Conservation (phyloP, 2,113 vertebrate species). For the Pipa parva region DNA sequence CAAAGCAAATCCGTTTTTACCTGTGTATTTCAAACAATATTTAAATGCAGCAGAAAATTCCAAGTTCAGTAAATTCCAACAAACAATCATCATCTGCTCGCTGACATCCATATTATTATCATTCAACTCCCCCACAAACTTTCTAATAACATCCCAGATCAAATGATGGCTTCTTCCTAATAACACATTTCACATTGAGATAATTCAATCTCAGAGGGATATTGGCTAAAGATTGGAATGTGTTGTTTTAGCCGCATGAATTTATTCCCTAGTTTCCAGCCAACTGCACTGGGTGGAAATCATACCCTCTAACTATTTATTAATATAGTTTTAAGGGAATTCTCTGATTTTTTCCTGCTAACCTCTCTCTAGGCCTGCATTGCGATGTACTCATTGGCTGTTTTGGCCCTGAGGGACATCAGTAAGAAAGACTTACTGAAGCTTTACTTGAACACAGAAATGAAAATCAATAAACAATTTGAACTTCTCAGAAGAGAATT, state of each 20-base stretch:
- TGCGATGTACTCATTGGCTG: constrained; percentile 64
- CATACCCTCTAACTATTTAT: constrained; percentile 57
- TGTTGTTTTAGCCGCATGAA: constrained; percentile 40
- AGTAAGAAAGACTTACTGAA: constrained; percentile 86
- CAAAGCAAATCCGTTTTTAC: too few species aligned
- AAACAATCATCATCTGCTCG: neutral
- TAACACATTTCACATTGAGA: constrained; percentile 36
- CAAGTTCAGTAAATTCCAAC: neutral
- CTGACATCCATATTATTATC: constrained; percentile 9
- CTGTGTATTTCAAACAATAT: too few species aligned
- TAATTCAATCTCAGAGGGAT: constrained; percentile 21
- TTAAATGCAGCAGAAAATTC: too few species aligned
- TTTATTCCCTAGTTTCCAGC: constrained; percentile 52
- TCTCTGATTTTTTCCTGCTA: constrained; percentile 59
- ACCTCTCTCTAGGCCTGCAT: constrained; percentile 61
- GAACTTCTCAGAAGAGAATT: constrained; percentile 95
- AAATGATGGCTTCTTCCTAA: constrained; percentile 13
- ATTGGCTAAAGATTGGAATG: constrained; percentile 39
- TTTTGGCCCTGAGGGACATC: constrained; percentile 66
- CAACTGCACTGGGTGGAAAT: constrained; percentile 57
- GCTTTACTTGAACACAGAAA: constrained; percentile 93
- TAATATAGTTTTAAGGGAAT: constrained; percentile 67
- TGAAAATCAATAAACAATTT: constrained; percentile 99
- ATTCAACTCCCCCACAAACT: neutral
- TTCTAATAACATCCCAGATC: constrained; percentile 7